Percentiles rank a stretch among this genome's conserved stretches.
phyloP scores from a whole-genome alignment of 1,140 invertebrate genomes.

The Bombus sibiricus region DNA sequence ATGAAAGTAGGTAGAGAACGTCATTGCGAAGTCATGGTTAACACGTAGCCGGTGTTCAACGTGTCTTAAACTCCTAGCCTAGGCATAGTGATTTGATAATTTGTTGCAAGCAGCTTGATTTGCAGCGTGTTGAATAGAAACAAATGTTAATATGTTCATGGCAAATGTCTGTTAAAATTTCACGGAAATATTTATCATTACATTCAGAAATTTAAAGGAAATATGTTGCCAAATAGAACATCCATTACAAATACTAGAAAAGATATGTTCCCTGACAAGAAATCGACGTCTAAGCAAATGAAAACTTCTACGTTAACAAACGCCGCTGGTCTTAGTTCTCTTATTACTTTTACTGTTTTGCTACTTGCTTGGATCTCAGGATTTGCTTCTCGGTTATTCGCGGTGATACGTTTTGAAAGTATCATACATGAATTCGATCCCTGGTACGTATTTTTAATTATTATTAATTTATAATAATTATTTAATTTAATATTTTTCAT shows the following conservation, averaged over 20 bases:
- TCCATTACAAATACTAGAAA: constrained; percentile 73
- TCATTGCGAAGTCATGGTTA: constrained; percentile 62
- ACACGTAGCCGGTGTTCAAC: constrained; percentile 74
- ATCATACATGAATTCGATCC: constrained; percentile 99
- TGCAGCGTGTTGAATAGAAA: constrained; percentile 58
- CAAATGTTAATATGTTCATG: constrained; percentile 56
- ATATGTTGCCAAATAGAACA: constrained; percentile 73
- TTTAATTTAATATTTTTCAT: background rate
- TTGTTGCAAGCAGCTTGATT: constrained; percentile 57
- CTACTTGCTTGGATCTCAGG: constrained; percentile 98
- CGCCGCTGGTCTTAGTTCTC: constrained; percentile 87
- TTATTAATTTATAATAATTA: background rate
- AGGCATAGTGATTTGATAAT: constrained; percentile 60
- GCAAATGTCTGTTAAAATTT: constrained; percentile 56
- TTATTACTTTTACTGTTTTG: constrained; percentile 95
- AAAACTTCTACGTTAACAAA: constrained; percentile 84
- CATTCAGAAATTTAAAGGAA: constrained; percentile 29
- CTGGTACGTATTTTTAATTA: constrained; percentile 88
- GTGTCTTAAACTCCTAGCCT: constrained; percentile 72
- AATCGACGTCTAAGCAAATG: constrained; percentile 76
- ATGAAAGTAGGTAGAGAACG: constrained; percentile 15
- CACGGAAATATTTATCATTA: constrained; percentile 32
- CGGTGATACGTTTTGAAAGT: constrained; percentile 99
- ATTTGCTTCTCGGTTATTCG: constrained; percentile 98
- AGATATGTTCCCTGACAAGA: constrained; percentile 77